These are phyloP conservation scores for Ochropleura leucogaster DNA, from an alignment of 2,888 invertebrate genomes.

Conservation along the genomic window DNA sequence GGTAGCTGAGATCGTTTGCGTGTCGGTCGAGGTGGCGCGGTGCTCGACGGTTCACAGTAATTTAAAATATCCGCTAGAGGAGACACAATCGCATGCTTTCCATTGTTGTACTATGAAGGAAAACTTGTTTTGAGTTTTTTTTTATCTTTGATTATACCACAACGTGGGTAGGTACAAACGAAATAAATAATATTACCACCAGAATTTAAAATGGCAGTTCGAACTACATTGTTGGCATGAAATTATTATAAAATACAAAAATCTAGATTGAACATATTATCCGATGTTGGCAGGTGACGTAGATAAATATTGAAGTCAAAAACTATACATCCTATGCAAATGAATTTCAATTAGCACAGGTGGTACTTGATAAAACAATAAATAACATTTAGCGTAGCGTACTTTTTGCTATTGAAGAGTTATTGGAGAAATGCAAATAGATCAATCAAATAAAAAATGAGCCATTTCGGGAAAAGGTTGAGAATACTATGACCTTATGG, in stretches of 20 bases:
- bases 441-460: conserved; percentile 1
- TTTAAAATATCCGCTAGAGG: conserved; percentile 57
- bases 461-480: not conserved
- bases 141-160: conserved; percentile 8
- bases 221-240: not conserved
- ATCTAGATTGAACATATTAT: conserved; percentile 13
- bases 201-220: not conserved
- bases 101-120: conserved; percentile 31
- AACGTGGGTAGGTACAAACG: not conserved
- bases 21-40: conserved; percentile 90
- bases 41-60: conserved; percentile 70
- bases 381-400: conserved; percentile 5
- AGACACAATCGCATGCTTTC: conserved; percentile 57
- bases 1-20: conserved; percentile 88
- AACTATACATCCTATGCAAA: conserved; percentile 48
- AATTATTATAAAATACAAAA: not conserved
- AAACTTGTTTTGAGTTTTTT: conserved; percentile 21
- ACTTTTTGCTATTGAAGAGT: conserved; percentile 22
- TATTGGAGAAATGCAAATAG: conserved; percentile 24
- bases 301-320: conserved; percentile 43
- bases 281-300: conserved; percentile 40
- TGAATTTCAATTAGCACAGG: conserved; percentile 57
- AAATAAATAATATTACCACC: conserved; percentile 2
- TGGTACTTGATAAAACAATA: conserved; percentile 36
- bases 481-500: not conserved